Conservation (phyloP, 2,888 invertebrate species). For the Dioctria rufipes region DNA sequence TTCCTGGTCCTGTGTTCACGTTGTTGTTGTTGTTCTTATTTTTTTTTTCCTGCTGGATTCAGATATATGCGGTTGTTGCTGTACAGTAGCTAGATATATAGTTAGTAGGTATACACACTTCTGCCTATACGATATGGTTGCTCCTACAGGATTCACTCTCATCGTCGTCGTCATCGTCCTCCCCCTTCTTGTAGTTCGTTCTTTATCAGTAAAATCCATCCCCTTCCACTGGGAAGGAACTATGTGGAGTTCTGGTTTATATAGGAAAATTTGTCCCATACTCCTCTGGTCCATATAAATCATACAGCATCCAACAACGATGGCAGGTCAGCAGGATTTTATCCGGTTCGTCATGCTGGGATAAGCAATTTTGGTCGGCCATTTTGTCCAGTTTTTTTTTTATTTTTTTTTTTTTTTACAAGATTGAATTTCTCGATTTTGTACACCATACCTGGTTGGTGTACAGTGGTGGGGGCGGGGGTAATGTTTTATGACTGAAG, state of each 20-base stretch:
- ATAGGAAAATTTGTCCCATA: conserved; percentile 24
- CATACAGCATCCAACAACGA: conserved; percentile 39
- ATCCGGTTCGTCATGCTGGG: conserved; percentile 43
- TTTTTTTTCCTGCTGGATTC: too few relatives aligned
- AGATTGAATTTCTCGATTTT: conserved; percentile 28
- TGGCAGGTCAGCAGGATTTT: conserved; percentile 52
- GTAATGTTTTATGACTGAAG: conserved; percentile 1
- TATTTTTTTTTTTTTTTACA: background rate
- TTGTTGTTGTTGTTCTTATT: conserved; percentile 24
- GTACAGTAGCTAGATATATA: too few relatives aligned
- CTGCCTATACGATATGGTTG: background rate
- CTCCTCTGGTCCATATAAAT: conserved; percentile 34
- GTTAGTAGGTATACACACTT: background rate
- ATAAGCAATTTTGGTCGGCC: conserved; percentile 51
- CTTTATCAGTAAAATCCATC: conserved; percentile 24
- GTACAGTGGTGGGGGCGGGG: background rate
- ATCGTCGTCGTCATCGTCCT: background rate
- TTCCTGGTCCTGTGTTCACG: conserved; percentile 43
- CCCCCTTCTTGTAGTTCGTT: background rate
- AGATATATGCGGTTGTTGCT: too few relatives aligned
- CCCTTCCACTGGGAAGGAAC: conserved; percentile 1
- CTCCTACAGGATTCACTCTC: conserved; percentile 5
- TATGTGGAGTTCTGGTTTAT: conserved; percentile 18
- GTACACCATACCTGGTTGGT: background rate
- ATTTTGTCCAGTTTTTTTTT: conserved; percentile 51